Evolutionary conservation across 92 coral and sea anemone genomes (phyloP).

Genomic region (Actinernus sp.): DNA sequence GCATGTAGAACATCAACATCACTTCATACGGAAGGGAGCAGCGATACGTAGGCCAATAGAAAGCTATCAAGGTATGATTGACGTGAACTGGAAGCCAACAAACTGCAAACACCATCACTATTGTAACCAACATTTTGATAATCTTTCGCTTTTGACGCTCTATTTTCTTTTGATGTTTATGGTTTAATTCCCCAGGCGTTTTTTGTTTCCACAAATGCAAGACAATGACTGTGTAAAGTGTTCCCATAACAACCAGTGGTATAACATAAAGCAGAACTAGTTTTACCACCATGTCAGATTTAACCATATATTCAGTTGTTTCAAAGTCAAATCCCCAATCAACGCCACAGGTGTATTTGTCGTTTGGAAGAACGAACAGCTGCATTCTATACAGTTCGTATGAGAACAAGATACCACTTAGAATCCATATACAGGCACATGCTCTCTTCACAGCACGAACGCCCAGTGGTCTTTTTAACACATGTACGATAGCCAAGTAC

Average conservation of each 20-base stretch:
- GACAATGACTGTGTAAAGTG: conserved; percentile 54
- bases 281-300: conserved; percentile 48
- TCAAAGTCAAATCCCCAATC: conserved; percentile 23
- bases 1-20: conserved; percentile 19
- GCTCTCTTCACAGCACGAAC: conserved; percentile 19
- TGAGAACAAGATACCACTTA: conserved; percentile 26
- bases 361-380: background rate
- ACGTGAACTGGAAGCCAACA: conserved; percentile 85
- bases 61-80: conserved; percentile 32
- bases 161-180: conserved; percentile 50
- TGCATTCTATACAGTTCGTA: conserved; percentile 25
- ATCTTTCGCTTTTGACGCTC: conserved; percentile 65
- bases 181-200: conserved; percentile 53
- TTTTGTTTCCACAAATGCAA: conserved; percentile 63
- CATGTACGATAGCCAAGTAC: conserved; percentile 63
- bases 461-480: conserved; percentile 50
- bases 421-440: conserved; percentile 35
- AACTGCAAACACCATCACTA: conserved; percentile 71
- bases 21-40: conserved; percentile 40
- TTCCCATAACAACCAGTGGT: conserved; percentile 66
- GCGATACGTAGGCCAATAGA: conserved; percentile 2
- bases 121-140: conserved; percentile 65
- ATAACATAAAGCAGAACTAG: conserved; percentile 54
- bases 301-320: background rate
- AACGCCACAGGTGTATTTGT: conserved; percentile 11